Conservation (phyloP, 2,888 invertebrate species). For the Drosophila cracens region DNA sequence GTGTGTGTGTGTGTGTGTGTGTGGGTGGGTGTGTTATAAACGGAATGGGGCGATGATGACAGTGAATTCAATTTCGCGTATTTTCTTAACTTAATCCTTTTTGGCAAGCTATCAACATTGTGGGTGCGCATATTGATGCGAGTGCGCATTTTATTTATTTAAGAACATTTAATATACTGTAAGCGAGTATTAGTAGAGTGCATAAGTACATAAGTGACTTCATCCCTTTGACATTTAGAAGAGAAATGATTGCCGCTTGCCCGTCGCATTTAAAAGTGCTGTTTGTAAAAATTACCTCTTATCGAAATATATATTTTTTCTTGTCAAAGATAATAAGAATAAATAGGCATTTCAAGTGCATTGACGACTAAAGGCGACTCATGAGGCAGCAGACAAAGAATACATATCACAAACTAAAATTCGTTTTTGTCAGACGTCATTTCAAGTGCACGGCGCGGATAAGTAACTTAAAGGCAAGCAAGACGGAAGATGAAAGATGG, state of each 20-base stretch:
- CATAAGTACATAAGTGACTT: background rate
- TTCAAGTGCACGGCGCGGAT: conserved; percentile 39
- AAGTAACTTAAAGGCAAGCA: conserved; percentile 35
- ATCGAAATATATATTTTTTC: background rate
- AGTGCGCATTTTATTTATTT: conserved; percentile 27
- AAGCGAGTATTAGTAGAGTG: conserved; percentile 16
- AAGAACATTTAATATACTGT: conserved; percentile 23
- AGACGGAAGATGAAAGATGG: conserved; percentile 3
- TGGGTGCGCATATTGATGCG: conserved; percentile 10
- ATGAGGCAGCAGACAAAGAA: conserved; percentile 2
- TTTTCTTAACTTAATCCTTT: conserved; percentile 69
- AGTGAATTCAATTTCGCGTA: conserved; percentile 75
- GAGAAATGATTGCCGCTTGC: background rate
- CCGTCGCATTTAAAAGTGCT: background rate
- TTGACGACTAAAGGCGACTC: background rate
- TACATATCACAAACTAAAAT: conserved; percentile 22
- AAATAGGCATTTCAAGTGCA: background rate
- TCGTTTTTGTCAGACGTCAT: conserved; percentile 17
- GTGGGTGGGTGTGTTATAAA: background rate
- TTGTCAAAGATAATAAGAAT: background rate
- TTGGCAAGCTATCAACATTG: conserved; percentile 47
- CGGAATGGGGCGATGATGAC: conserved; percentile 23
- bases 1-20: background rate
- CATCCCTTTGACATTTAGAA: conserved; percentile 8
- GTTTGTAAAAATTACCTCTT: conserved; percentile 7